phyloP scores from a whole-genome alignment of 2,888 invertebrate genomes.

The Cephus rjabovi region DNA sequence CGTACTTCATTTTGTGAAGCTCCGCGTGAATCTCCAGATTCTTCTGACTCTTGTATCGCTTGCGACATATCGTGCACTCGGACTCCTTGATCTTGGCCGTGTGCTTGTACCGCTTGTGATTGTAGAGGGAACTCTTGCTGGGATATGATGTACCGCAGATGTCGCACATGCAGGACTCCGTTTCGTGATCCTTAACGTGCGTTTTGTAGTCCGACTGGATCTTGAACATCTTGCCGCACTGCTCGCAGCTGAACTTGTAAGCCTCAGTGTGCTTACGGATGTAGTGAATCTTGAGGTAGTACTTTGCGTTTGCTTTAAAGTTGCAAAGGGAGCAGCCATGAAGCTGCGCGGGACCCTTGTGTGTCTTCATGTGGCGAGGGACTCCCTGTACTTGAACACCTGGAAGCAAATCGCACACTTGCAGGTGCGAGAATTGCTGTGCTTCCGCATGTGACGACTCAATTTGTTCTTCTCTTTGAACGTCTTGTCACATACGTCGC shows the following conservation, averaged over 20 bases:
- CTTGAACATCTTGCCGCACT: constrained; percentile 66
- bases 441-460: constrained; percentile 11
- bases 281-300: constrained; percentile 5
- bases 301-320: background rate
- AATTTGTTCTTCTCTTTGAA: constrained; percentile 1
- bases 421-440: constrained; percentile 3
- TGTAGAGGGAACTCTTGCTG: constrained; percentile 16
- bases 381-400: background rate
- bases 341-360: background rate
- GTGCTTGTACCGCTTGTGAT: constrained; percentile 19
- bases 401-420: constrained; percentile 7
- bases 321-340: background rate
- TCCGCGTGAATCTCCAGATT: constrained; percentile 14
- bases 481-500: constrained; percentile 7
- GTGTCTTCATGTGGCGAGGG: background rate
- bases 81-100: constrained; percentile 14
- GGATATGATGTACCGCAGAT: constrained; percentile 17
- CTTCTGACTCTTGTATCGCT: constrained; percentile 20
- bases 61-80: constrained; percentile 20
- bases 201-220: constrained; percentile 67
- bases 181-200: constrained; percentile 58
- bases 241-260: constrained; percentile 66
- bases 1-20: constrained; percentile 17
- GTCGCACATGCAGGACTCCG: constrained; percentile 11
- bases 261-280: constrained; percentile 10